A percentile compares a stretch with the other conserved stretches of the same genome.
Conservation (phyloP, 2,797 vertebrate species). For the Acanthurus tractus region DNA sequence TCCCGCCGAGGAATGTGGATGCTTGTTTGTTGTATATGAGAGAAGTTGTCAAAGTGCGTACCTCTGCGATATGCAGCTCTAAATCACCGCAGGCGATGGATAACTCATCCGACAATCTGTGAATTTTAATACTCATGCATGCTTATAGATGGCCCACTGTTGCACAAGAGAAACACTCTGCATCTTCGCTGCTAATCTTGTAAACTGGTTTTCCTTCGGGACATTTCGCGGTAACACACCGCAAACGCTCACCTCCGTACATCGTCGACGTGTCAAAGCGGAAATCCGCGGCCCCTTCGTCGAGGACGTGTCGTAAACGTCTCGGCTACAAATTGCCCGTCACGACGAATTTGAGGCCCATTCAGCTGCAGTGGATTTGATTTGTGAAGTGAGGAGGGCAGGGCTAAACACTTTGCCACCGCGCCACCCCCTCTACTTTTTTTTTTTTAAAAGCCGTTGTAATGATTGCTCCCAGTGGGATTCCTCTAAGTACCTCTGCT, state of each 20-base stretch:
- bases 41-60: background rate
- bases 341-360: slow-evolving; percentile 35
- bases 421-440: slow-evolving; percentile 19
- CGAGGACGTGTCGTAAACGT: slow-evolving; percentile 16
- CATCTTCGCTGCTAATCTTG: slow-evolving; percentile 12
- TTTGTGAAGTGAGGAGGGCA: slow-evolving; percentile 46
- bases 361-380: slow-evolving; percentile 55
- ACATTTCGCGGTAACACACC: background rate
- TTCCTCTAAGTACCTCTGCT: slow-evolving; percentile 44
- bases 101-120: slow-evolving; percentile 9
- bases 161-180: background rate
- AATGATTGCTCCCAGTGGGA: slow-evolving; percentile 70
- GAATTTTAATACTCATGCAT: background rate
- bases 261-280: slow-evolving; percentile 9
- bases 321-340: slow-evolving; percentile 39
- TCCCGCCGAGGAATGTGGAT: background rate
- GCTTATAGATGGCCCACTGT: background rate
- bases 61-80: background rate
- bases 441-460: slow-evolving; percentile 44
- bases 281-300: background rate
- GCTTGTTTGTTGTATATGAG: slow-evolving; percentile 6
- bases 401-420: slow-evolving; percentile 45
- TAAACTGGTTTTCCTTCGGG: slow-evolving; percentile 11
- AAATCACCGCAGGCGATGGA: slow-evolving; percentile 9
- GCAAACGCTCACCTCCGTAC: background rate